Evolutionary conservation across 2,797 vertebrate species (phyloP).

Genomic region (Falco rusticolus): DNA sequence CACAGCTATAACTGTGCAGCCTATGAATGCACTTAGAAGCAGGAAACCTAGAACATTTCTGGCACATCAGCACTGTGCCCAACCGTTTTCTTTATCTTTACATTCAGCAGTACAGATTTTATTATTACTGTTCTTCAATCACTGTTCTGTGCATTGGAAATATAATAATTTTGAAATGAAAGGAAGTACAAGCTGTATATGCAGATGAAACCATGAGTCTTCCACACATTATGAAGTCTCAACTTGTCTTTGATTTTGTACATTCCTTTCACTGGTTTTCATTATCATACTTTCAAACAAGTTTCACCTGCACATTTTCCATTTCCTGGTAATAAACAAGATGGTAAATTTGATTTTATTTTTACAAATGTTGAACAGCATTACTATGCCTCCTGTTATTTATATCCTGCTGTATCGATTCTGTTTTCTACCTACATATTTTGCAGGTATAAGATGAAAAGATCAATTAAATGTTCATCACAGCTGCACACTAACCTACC

Average conservation of each 20-base stretch:
- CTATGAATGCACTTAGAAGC: not conserved
- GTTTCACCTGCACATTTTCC: conserved; percentile 10
- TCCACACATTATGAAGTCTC: not conserved
- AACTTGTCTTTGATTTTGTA: not conserved
- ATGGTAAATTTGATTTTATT: not conserved
- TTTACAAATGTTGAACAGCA: conserved; percentile 31
- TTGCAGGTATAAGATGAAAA: not conserved
- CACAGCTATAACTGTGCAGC: not conserved
- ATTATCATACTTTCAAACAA: conserved; percentile 6
- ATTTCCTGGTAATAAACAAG: conserved; percentile 29
- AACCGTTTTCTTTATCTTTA: not conserved
- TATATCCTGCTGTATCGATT: not conserved
- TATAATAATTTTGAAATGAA: not conserved
- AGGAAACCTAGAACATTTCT: not conserved
- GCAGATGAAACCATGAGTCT: not conserved
- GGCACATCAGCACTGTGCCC: not conserved
- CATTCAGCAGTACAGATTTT: not conserved
- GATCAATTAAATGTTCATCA: not conserved
- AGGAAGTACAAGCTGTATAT: not conserved
- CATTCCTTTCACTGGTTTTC: conserved; percentile 4
- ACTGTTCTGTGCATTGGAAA: not conserved
- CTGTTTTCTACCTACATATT: not conserved
- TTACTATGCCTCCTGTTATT: conserved; percentile 12
- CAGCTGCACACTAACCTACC: not conserved
- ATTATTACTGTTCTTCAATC: not conserved